Conservation (phyloP, 2,797 vertebrate genomes). For the Enteromius fasciolatus region DNA sequence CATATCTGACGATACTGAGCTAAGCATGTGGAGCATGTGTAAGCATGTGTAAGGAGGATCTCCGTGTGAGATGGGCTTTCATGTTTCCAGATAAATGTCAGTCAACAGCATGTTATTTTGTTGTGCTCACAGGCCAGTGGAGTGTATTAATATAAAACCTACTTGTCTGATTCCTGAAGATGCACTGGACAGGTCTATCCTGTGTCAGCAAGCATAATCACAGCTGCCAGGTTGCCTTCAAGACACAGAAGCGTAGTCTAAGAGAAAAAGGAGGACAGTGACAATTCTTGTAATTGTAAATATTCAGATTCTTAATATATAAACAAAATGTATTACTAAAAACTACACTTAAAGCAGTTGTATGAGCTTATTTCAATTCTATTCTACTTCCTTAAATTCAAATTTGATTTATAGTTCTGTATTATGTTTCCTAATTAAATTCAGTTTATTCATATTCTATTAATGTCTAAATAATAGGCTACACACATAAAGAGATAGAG, state of each 20-base stretch:
- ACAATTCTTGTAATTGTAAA: not conserved
- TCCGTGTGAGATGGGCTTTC: not conserved
- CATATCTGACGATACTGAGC: not conserved
- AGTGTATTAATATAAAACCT: constrained; percentile 70
- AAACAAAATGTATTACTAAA: not conserved
- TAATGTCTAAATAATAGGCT: not conserved
- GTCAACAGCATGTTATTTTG: constrained; percentile 6
- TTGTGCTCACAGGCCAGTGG: constrained; percentile 36
- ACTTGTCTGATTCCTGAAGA: constrained; percentile 39
- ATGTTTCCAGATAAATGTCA: constrained; percentile 28
- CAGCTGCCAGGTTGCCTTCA: constrained; percentile 82
- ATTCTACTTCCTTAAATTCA: not conserved
- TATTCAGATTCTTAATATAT: not conserved
- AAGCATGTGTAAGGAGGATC: not conserved
- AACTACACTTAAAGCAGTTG: not conserved
- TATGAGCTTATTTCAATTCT: too few relatives aligned
- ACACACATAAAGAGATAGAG: not conserved
- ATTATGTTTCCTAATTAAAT: not conserved
- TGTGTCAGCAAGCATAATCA: constrained; percentile 67
- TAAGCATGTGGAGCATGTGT: not conserved
- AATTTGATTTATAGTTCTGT: not conserved
- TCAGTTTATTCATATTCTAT: not conserved
- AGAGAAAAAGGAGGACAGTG: not conserved
- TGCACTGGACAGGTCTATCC: constrained; percentile 24
- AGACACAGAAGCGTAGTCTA: constrained; percentile 70